Percentiles rank a stretch among this genome's conserved stretches.
Evolutionary conservation across 2,113 vertebrate genomes (phyloP).

Genomic region (Lipophrys pholis): DNA sequence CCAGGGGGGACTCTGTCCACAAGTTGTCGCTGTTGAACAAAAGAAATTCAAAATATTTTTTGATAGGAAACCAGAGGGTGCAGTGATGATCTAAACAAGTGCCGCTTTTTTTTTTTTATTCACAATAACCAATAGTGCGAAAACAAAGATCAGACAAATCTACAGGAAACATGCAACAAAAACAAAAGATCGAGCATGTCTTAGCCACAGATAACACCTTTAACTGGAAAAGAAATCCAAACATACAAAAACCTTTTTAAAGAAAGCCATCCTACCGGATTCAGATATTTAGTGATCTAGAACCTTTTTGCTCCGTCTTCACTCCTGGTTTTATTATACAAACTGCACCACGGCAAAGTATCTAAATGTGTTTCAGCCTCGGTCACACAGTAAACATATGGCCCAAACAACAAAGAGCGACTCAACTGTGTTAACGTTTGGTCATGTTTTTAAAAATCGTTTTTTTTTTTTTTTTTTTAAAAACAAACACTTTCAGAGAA

Average conservation of each 20-base stretch:
- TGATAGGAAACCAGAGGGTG: background rate
- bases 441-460: constrained; percentile 64
- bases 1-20: no score
- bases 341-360: constrained; percentile 23
- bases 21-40: background rate
- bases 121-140: constrained; percentile 76
- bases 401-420: constrained; percentile 21
- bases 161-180: constrained; percentile 74
- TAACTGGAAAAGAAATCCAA: constrained; percentile 54
- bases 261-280: constrained; percentile 32
- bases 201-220: constrained; percentile 48
- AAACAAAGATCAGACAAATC: constrained; percentile 71
- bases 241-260: constrained; percentile 38
- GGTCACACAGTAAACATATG: constrained; percentile 28
- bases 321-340: constrained; percentile 33
- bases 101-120: constrained; percentile 81
- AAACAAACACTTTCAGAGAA: constrained; percentile 46
- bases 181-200: constrained; percentile 1
- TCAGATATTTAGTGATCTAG: constrained; percentile 41
- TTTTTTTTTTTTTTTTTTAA: no score
- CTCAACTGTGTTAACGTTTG: constrained; percentile 38
- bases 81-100: constrained; percentile 74
- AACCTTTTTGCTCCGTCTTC: constrained; percentile 22
- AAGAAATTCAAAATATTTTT: background rate
- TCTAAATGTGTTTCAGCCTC: constrained; percentile 38